phyloP scores from a whole-genome alignment of 1,140 invertebrate genomes.

The Lerema accius region DNA sequence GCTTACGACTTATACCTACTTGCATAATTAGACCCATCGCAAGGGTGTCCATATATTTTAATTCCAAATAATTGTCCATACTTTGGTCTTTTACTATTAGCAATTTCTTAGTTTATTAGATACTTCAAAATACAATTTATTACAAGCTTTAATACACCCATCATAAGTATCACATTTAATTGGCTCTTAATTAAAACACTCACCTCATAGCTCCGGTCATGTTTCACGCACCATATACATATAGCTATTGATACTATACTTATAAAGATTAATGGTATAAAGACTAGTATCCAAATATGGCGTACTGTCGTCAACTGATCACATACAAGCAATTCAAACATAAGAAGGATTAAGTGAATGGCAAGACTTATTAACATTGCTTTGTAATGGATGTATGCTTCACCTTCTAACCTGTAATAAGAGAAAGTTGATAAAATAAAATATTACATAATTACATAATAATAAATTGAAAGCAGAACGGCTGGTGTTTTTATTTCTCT shows the following conservation, averaged over 20 bases:
- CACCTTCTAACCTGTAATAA: constrained; percentile 92
- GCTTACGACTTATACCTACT: too few relatives aligned
- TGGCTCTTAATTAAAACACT: constrained; percentile 49
- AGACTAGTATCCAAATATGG: constrained; percentile 97
- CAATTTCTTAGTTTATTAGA: too few relatives aligned
- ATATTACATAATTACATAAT: too few relatives aligned
- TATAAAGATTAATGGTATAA: constrained; percentile 98
- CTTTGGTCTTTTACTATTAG: too few relatives aligned
- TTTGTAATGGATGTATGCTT: constrained; percentile 98
- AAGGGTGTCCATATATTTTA: too few relatives aligned
- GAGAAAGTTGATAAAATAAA: background rate
- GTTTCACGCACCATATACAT: constrained; percentile 99
- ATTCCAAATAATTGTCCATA: too few relatives aligned
- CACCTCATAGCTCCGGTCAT: constrained; percentile 98
- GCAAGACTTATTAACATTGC: constrained; percentile 98
- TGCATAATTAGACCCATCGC: too few relatives aligned
- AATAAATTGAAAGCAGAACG: background rate
- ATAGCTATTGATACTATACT: constrained; percentile 97
- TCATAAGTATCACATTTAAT: too few relatives aligned
- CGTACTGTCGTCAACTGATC: constrained; percentile 96
- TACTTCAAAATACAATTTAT: too few relatives aligned
- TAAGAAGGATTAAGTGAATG: constrained; percentile 95
- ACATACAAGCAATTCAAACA: constrained; percentile 98
- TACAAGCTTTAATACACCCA: too few relatives aligned
- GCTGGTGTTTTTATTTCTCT: too few relatives aligned